phyloP scores from a whole-genome alignment of 2,888 invertebrate genomes.

The Scaptomyza polygonia region DNA sequence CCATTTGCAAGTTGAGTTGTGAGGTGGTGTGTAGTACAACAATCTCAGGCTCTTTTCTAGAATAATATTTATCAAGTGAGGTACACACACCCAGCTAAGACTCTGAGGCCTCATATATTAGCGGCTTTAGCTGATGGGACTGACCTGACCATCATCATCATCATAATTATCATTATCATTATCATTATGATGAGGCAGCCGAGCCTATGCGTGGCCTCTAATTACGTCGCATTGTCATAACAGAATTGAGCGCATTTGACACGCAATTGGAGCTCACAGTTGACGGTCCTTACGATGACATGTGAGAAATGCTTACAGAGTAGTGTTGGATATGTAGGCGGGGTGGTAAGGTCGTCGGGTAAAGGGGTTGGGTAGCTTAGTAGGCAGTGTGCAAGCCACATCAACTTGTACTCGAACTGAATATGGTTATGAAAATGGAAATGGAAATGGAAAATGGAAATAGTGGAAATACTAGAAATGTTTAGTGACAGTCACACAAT shows the following conservation, averaged over 20 bases:
- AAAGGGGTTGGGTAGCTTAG: background rate
- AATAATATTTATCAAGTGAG: constrained; percentile 77
- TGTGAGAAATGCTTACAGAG: constrained; percentile 70
- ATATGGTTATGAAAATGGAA: constrained; percentile 38
- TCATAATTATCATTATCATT: constrained; percentile 27
- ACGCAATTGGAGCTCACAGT: constrained; percentile 72
- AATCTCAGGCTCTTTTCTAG: constrained; percentile 60
- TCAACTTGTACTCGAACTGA: constrained; percentile 40
- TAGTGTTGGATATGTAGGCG: constrained; percentile 5
- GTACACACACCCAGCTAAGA: constrained; percentile 69
- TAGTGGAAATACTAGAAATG: constrained; percentile 9
- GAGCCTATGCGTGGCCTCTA: constrained; percentile 78
- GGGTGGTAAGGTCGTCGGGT: background rate
- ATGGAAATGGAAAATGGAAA: constrained; percentile 25
- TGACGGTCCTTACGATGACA: constrained; percentile 62
- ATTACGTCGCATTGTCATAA: constrained; percentile 79
- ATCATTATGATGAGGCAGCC: constrained; percentile 35
- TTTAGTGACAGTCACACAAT: constrained; percentile 23
- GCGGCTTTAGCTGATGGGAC: constrained; percentile 38
- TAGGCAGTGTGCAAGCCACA: constrained; percentile 35
- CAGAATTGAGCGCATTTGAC: constrained; percentile 79
- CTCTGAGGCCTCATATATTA: constrained; percentile 62
- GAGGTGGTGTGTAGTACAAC: constrained; percentile 27
- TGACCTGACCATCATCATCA: constrained; percentile 1
- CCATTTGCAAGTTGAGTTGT: constrained; percentile 29